Evolutionary conservation across 2,113 vertebrate genomes (phyloP), one percentile per base, ranked within the genome.

Genomic region (Ia io): DNA sequence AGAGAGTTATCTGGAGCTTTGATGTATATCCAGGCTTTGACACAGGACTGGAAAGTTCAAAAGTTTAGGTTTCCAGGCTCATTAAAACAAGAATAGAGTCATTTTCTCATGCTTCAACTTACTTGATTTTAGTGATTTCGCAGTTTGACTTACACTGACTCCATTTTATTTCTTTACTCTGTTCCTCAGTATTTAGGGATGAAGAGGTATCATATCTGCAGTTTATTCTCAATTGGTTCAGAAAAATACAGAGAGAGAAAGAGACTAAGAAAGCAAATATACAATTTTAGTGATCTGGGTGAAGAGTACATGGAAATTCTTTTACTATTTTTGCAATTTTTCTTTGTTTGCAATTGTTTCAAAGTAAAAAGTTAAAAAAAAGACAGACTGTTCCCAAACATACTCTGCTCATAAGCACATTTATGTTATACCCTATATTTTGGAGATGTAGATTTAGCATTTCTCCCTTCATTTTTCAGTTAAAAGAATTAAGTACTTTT

Each of bases 271-370:
- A 79, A 74, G 7, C 23, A 70, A 61, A 32, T 79, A 42, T 91
- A 78, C 70, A 92, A 71, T 88, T 80, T 84, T 49, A 82, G 49
- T 76, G 49, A 37, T 69, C 63, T 88, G 2, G 51, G 20, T 74
- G 3, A 88, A 28, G 5, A 69, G 3, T 67, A 25, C 49, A 69
- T 92, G 37, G 61, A 67, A 77, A 69, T 51, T 73, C 42, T 76
- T 84, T 59, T 84, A 74, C 70, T 84, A 3, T 84, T 94, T 74
- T 87, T 90, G 42, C n/a, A 78, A 20, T 22, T 94, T 94, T 92
- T 90, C 53, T 63, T 30, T 56, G 13, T 87, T 49, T 92, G 22
- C 91, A 92, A 22, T 84, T 51, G 65, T 83, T 92, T 93, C 32
- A 70, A 76, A 92, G 79, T 84, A 71, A 77, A 95, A 83, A 71